Evolutionary conservation across 2,797 vertebrate genomes (phyloP).

Genomic region (Bradypus variegatus): DNA sequence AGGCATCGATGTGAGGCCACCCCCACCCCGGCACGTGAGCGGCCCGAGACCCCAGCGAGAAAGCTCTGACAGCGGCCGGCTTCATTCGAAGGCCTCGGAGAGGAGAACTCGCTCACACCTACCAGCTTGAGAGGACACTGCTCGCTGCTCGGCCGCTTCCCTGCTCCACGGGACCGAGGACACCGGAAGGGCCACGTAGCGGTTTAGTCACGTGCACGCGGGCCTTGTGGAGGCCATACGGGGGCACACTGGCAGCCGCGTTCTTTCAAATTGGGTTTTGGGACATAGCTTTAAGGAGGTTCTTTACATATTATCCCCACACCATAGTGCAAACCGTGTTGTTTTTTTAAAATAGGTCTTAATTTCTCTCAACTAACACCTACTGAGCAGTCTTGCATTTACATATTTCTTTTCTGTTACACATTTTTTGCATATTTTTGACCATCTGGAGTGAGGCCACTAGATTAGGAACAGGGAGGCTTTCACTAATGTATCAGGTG

Average conservation of each 20-base stretch:
- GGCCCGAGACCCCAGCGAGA: conserved; percentile 20
- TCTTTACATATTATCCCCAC: background rate
- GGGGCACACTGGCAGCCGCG: background rate
- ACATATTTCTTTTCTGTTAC: background rate
- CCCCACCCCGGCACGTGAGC: background rate
- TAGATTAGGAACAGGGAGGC: background rate
- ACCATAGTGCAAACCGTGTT: background rate
- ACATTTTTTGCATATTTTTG: background rate
- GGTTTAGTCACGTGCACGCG: background rate
- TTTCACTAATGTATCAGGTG: background rate
- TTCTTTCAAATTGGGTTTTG: conserved; percentile 8
- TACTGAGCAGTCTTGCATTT: background rate
- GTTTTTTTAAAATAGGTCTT: background rate
- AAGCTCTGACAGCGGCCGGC: conserved; percentile 62
- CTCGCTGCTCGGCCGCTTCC: background rate
- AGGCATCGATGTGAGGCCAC: conserved; percentile 9
- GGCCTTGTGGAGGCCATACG: background rate
- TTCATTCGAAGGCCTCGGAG: conserved; percentile 66
- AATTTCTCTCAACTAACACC: background rate
- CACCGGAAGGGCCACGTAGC: background rate
- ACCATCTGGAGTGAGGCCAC: background rate
- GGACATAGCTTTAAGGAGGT: background rate
- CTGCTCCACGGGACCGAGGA: background rate
- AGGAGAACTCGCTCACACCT: conserved; percentile 40
- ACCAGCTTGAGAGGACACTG: conserved; percentile 27